phyloP scores from a whole-genome alignment of 2,888 invertebrate genomes.

The Napeogenes sylphis region DNA sequence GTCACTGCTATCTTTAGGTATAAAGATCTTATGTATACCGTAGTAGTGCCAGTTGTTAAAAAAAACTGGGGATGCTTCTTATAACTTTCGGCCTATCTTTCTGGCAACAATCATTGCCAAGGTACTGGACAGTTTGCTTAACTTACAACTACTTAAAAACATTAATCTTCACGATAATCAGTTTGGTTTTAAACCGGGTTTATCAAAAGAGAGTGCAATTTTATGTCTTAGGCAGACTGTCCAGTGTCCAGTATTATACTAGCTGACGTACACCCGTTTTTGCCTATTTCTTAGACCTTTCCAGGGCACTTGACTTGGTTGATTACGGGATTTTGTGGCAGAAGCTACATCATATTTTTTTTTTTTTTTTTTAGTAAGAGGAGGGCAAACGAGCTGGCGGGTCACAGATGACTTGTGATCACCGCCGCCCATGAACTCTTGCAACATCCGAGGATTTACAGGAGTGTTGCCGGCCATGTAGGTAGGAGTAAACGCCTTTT shows the following conservation, averaged over 20 bases:
- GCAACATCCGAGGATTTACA: too few relatives aligned
- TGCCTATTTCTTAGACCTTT: conserved; percentile 11
- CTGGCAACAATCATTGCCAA: conserved; percentile 27
- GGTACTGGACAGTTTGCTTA: conserved; percentile 28
- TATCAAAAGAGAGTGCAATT: conserved; percentile 25
- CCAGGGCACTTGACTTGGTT: too few relatives aligned
- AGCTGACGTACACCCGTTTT: conserved; percentile 19
- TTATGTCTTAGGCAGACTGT: conserved; percentile 24
- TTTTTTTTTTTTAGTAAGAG: too few relatives aligned
- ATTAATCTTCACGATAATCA: conserved; percentile 19
- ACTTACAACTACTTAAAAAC: conserved; percentile 17
- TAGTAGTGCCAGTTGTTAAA: conserved; percentile 28
- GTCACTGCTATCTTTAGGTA: too few relatives aligned
- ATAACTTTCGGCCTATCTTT: conserved; percentile 23
- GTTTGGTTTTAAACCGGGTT: conserved; percentile 8
- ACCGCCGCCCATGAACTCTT: too few relatives aligned
- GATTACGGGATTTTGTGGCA: too few relatives aligned
- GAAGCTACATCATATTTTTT: too few relatives aligned
- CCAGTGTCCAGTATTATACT: conserved; percentile 25
- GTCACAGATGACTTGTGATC: too few relatives aligned
- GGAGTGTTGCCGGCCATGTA: too few relatives aligned
- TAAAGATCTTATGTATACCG: too few relatives aligned
- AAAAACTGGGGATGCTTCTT: conserved; percentile 25
- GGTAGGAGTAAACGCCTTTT: too few relatives aligned
- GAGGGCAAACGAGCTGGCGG: too few relatives aligned